A percentile compares a stretch with the other conserved stretches of the same genome.
phyloP scores from a whole-genome alignment of 2,797 vertebrate genomes.

The Nannoperca australis region DNA sequence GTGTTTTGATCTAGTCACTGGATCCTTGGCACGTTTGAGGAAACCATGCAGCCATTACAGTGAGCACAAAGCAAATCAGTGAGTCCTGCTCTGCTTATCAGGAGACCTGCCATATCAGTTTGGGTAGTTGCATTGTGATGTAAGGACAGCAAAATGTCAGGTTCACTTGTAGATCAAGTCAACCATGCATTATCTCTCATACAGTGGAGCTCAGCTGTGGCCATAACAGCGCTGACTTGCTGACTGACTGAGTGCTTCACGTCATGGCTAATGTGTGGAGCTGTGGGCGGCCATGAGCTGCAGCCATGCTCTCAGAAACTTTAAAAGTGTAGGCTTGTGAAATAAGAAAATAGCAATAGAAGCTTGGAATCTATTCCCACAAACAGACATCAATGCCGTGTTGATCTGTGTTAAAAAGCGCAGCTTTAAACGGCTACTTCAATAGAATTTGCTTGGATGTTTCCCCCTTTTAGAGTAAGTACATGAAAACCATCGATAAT shows the following conservation, averaged over 20 bases:
- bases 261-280: conserved; percentile 56
- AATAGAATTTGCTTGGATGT: conserved; percentile 36
- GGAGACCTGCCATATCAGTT: conserved; percentile 82
- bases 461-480: conserved; percentile 34
- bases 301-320: conserved; percentile 51
- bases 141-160: conserved; percentile 85
- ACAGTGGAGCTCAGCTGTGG: conserved; percentile 78
- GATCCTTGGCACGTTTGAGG: conserved; percentile 63
- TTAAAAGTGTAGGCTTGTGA: conserved; percentile 48
- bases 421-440: conserved; percentile 39
- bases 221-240: conserved; percentile 70
- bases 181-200: conserved; percentile 86
- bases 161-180: conserved; percentile 89
- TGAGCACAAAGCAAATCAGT: conserved; percentile 80
- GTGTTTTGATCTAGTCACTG: conserved; percentile 51
- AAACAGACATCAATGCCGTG: conserved; percentile 29
- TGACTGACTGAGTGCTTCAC: conserved; percentile 69
- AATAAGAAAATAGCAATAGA: conserved; percentile 22
- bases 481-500: conserved; percentile 62
- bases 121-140: conserved; percentile 83
- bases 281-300: conserved; percentile 61
- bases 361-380: conserved; percentile 28
- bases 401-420: conserved; percentile 38
- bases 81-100: conserved; percentile 83
- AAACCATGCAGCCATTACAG: conserved; percentile 78